phyloP scores from a whole-genome alignment of 1,140 invertebrate species.

The Scaptomyza montana region DNA sequence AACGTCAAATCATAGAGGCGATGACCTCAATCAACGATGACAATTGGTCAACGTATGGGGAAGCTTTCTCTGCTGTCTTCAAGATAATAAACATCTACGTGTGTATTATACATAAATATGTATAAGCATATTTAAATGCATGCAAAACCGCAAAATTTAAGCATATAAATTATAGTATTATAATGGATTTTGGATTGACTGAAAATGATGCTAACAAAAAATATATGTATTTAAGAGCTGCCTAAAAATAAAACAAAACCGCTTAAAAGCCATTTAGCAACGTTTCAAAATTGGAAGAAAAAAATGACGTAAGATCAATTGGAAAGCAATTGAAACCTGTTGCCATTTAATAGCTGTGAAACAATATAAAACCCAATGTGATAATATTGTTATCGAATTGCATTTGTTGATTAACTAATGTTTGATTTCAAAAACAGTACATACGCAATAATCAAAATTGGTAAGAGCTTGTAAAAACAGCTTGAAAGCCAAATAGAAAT shows the following conservation, averaged over 20 bases:
- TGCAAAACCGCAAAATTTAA: slow-evolving; percentile 29
- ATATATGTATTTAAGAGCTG: not conserved
- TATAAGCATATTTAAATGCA: slow-evolving; percentile 28
- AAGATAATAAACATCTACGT: not conserved
- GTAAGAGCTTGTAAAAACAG: not conserved
- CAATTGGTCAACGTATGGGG: slow-evolving; percentile 37
- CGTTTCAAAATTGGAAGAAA: not conserved
- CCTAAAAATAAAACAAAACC: not conserved
- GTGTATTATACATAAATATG: not conserved
- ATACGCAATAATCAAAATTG: slow-evolving; percentile 6
- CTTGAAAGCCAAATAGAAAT: not conserved
- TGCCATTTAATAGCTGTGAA: no score
- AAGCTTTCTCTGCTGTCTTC: slow-evolving; percentile 33
- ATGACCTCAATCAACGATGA: slow-evolving; percentile 43
- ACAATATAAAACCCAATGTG: slow-evolving; percentile 1
- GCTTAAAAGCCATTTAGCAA: slow-evolving; percentile 5
- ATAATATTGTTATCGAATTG: slow-evolving; percentile 26
- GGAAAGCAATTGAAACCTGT: slow-evolving; percentile 23
- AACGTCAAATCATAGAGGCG: slow-evolving; percentile 22
- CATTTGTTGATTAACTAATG: not conserved
- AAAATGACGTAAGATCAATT: slow-evolving; percentile 37
- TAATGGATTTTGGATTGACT: slow-evolving; percentile 14
- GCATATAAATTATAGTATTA: slow-evolving; percentile 14
- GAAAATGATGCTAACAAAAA: not conserved
- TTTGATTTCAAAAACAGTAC: no score